Conservation (phyloP, 2,888 invertebrate genomes). For the Acanthopleura granulata region DNA sequence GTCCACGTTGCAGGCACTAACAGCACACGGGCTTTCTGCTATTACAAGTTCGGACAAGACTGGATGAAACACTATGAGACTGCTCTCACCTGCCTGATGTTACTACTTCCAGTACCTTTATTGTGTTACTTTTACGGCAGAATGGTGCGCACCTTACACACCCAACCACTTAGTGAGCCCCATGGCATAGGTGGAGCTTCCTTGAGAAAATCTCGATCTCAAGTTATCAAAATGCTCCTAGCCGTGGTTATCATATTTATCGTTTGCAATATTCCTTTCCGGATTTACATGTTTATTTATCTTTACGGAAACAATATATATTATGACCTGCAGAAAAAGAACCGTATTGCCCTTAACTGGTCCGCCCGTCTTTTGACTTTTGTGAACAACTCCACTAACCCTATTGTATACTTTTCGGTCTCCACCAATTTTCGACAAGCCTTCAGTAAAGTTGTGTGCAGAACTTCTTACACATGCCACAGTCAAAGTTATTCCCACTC, state of each 20-base stretch:
- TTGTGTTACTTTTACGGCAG: slow-evolving; percentile 5
- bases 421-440: slow-evolving; percentile 10
- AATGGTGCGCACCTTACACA: not conserved
- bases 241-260: not conserved
- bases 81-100: not conserved
- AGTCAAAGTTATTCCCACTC: no score
- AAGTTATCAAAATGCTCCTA: slow-evolving; percentile 5
- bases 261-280: slow-evolving; percentile 13
- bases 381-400: slow-evolving; percentile 2
- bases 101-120: slow-evolving; percentile 3
- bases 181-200: not conserved
- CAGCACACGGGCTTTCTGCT: not conserved
- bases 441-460: not conserved
- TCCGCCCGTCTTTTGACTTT: not conserved
- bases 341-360: slow-evolving; percentile 3
- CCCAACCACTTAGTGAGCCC: not conserved
- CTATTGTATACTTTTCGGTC: not conserved
- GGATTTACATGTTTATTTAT: not conserved
- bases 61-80: slow-evolving; percentile 6
- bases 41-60: not conserved
- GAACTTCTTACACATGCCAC: no score
- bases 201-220: not conserved
- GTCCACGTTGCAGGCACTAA: not conserved
- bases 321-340: not conserved
- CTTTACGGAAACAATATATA: not conserved